These are phyloP conservation scores for Campylomormyrus numenius DNA, from an alignment of 2,113 vertebrate species.

Conservation along the genomic window DNA sequence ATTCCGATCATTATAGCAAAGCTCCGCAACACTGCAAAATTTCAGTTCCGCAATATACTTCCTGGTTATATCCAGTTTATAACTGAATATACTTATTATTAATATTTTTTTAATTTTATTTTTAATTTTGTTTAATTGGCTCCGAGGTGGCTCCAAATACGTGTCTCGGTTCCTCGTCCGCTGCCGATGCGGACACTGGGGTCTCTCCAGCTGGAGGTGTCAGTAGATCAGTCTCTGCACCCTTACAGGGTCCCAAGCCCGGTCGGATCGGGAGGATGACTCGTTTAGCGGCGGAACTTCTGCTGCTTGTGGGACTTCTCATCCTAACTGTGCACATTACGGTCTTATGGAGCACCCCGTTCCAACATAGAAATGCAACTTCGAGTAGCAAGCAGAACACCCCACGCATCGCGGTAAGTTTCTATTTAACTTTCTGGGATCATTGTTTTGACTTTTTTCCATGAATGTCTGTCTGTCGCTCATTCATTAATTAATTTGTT, in stretches of 20 bases:
- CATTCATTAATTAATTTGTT: not conserved
- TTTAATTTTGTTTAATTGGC: not conserved
- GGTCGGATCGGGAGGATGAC: constrained; percentile 60
- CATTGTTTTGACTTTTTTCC: not conserved
- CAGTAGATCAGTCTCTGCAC: not conserved
- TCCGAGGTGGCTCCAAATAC: constrained; percentile 61
- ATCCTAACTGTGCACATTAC: constrained; percentile 71
- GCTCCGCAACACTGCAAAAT: not conserved
- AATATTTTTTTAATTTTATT: not conserved
- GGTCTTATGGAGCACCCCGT: constrained; percentile 52
- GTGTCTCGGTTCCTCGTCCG: constrained; percentile 48
- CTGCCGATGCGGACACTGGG: constrained; percentile 37
- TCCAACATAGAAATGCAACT: constrained; percentile 44
- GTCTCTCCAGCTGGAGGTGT: constrained; percentile 20
- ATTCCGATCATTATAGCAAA: not conserved
- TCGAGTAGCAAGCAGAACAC: constrained; percentile 44
- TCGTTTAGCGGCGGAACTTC: constrained; percentile 62
- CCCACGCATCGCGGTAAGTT: not conserved
- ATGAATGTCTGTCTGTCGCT: not conserved
- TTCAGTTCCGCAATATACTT: not conserved
- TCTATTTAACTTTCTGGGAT: not conserved
- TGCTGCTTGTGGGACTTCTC: constrained; percentile 60
- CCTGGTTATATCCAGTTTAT: not conserved
- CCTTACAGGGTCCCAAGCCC: constrained; percentile 54
- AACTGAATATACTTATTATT: not conserved